Evolutionary conservation across 2,113 vertebrate genomes (phyloP).

Genomic region (Illadopsis cleaveri): DNA sequence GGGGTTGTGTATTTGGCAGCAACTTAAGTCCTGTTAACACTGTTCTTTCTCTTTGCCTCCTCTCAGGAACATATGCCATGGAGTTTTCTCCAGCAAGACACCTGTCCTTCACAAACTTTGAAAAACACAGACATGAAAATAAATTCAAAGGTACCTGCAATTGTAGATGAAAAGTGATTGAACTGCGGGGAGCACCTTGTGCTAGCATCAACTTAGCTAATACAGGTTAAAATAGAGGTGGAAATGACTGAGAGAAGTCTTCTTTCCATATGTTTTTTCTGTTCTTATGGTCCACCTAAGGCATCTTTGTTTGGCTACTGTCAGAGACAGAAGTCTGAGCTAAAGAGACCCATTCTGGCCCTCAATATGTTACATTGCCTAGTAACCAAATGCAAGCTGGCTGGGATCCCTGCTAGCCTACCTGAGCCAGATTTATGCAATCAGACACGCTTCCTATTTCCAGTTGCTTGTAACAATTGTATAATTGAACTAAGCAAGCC

Average conservation of each 20-base stretch:
- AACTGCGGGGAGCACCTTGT: neutral
- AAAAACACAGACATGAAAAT: neutral
- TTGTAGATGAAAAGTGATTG: neutral
- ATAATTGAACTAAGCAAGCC: neutral
- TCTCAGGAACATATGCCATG: neutral
- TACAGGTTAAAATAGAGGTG: neutral
- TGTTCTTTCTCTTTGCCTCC: neutral
- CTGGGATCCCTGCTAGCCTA: neutral
- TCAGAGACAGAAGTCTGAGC: neutral
- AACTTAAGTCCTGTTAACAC: neutral
- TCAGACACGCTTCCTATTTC: neutral
- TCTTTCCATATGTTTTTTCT: neutral
- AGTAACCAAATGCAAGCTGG: neutral
- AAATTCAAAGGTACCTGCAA: neutral
- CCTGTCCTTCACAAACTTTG: neutral
- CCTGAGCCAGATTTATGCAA: neutral
- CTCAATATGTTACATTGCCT: neutral
- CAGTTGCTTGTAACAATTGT: neutral
- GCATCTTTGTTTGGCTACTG: neutral
- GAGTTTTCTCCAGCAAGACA: neutral
- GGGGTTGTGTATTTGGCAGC: neutral
- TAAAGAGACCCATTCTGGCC: neutral
- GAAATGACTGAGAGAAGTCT: neutral
- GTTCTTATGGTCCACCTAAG: neutral
- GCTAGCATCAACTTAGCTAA: neutral